Base-by-base conservation (phyloP, 2,113 vertebrate species). In the Pao palembangensis region DNA sequence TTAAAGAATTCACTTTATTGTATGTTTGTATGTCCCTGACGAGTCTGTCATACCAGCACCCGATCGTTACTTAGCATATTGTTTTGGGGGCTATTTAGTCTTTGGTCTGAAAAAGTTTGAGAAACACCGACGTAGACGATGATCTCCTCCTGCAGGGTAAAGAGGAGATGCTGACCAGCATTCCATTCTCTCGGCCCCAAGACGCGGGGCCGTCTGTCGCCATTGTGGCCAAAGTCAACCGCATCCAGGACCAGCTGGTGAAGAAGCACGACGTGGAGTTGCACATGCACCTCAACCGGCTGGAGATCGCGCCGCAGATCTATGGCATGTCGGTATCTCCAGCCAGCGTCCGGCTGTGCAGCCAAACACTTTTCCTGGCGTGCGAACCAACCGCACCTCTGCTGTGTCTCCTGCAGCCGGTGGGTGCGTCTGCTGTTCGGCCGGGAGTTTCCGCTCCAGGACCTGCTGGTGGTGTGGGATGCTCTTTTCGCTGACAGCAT, bases 301-400 rank as follows among this genome's bases (percentile, higher is more conserved):
- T 99, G 61, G 96, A 99, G 90, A 99, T 99, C 19, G 96, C 97
- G 42, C 97, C 97, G 1, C 97, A 99, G 72, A 99, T 99, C 81
- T 99, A 99, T 16, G 96, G 96, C 72, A 90, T 99, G 96, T 99
- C 88, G 94, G 97, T 98, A 52, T 67, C n/a, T 12, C 17, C 31
- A 18, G 17, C n/a, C 23, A 49, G 1, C 13, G 5, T 12, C 21
- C 3, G 18, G 12, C 25, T 3, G 1, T 12, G 14, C 8, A 2
- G 6, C 15, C 15, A 1, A 13, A 42, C 5, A 2, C 15, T 62
- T 43, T 38, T 20, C 23, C 15, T 49, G 13, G 31, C 21, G 11
- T 20, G 13, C 17, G 58, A 25, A 50, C 19, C 19, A 2, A 51
- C 0, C 7, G 18, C 34, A 41, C 3, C 4, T 21, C 20, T 6